Evolutionary conservation across 2,888 invertebrate species (phyloP), one percentile per base, ranked within the genome.

Genomic region (Helobdella robusta): DNA sequence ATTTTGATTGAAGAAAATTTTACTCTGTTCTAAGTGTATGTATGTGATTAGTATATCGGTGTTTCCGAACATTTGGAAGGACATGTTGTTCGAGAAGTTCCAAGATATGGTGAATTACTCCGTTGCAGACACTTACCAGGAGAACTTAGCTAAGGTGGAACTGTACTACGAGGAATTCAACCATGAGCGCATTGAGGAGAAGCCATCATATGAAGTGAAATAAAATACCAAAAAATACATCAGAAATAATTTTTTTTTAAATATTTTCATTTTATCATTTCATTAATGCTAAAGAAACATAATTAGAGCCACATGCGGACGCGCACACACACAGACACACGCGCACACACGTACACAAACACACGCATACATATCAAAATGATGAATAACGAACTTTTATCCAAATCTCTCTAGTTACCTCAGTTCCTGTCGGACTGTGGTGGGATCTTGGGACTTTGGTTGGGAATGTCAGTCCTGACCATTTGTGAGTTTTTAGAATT

Each of bases 381-480:
- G n/a, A n/a, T n/a, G 8, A 15, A 40, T 40, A 40, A 18, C 40
- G 15, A 40, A 15, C 40, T 18, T 18, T 40, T 18, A 40, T 40
- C 8, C 40, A 15, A 40, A 48, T 48, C 36, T 35, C 1, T 50
- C 0, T 4, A 65, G 65, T 18, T 60, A 15, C 34, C 44, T 20
- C 44, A 61, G 54, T 65, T 65, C 40, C 36, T 59, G 25, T 65
- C 65, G 11, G 65, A 65, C 52, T 50, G 59, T 44, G 65, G 65
- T 5, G 65, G 65, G 8, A 52, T 65, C 4, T 23, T 65, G 23
- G 65, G 65, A 4, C 36, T 65, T 28, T 65, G 65, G 65, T 60
- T 65, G 20, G 65, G 65, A 32, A 60, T 65, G 60, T 65, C 65
- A 30, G 36, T 52, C 30, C 59, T 65, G 2, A 65, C 65, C 0